Evolutionary conservation across 2,888 invertebrate species (phyloP), one percentile per base, ranked within the genome.

Genomic region (Eilema depressum): DNA sequence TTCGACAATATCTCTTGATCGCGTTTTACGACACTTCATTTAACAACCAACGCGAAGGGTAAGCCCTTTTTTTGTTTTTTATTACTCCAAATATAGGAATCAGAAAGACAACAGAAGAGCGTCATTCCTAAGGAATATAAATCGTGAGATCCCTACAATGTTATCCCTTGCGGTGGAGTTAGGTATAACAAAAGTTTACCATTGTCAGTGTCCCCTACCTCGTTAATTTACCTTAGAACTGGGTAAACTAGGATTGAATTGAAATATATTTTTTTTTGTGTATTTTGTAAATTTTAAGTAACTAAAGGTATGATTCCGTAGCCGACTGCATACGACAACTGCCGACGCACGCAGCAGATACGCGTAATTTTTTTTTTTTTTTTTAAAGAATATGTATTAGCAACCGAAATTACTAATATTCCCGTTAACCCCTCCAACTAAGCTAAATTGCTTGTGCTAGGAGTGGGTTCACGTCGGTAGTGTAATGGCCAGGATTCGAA

Each of bases 51-150:
- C 30, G 28, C 57, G 23, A 57, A 23, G 33, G 57, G 25, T 11
- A 33, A 66, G 33, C 10, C n/a, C 8, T 63, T 30, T 30, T 57
- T 57, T 59, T 59, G 14, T 56, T 57, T 66, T 57, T 28, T 57
- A 64, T 53, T 64, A 56, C 28, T 28, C 28, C 3, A 59, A 41
- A 37, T 59, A 53, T 28, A 65, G 25, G 28, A 65, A 65, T 28
- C n/a, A 57, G 33, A 25, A n/a, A 23, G 26, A 47, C 61, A 37
- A 30, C 67, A 41, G 30, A 53, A 33, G 10, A 33, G 10, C 23
- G 25, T 60, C 37, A 66, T 66, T 66, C 28, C 30, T 25, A 64
- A 57, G 59, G 41, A 68, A 56, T 56, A 68, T 69, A 63, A 63
- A 63, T 63, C 28, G 26, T 28, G 47, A 63, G 60, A 47, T 47